Conservation (phyloP, 2,888 invertebrate species). For the Laspeyria flexula region DNA sequence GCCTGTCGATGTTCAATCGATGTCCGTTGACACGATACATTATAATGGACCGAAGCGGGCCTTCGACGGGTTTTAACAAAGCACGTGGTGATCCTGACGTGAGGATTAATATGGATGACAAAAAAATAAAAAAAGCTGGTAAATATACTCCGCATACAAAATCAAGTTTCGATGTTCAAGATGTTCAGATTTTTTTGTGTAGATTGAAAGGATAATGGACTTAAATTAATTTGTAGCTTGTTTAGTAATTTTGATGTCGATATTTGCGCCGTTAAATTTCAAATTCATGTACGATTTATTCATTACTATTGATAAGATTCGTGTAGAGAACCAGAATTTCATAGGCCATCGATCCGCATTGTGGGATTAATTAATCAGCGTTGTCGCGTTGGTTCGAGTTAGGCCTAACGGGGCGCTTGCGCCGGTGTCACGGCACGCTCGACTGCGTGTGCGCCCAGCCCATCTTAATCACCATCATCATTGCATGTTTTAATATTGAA, state of each 20-base stretch:
- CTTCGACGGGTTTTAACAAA: slow-evolving; percentile 83
- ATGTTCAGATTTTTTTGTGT: slow-evolving; percentile 59
- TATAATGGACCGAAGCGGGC: slow-evolving; percentile 79
- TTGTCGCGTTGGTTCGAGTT: slow-evolving; percentile 67
- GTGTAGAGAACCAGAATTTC: slow-evolving; percentile 47
- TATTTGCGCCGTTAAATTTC: slow-evolving; percentile 39
- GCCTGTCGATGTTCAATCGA: slow-evolving; percentile 83
- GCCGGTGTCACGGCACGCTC: slow-evolving; percentile 67
- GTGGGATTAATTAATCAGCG: slow-evolving; percentile 74
- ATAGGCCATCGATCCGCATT: slow-evolving; percentile 66
- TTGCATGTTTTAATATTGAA: slow-evolving; percentile 75
- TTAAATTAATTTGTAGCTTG: slow-evolving; percentile 69
- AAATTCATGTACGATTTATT: slow-evolving; percentile 30
- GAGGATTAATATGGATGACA: slow-evolving; percentile 84
- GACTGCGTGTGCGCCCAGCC: slow-evolving; percentile 59
- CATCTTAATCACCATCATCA: slow-evolving; percentile 72
- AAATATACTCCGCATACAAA: slow-evolving; percentile 74
- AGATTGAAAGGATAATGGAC: slow-evolving; percentile 66
- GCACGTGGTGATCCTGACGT: slow-evolving; percentile 84
- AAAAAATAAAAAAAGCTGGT: slow-evolving; percentile 62
- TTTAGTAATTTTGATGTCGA: slow-evolving; percentile 50
- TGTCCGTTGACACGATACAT: slow-evolving; percentile 85
- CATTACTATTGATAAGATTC: slow-evolving; percentile 36
- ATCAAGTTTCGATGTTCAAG: slow-evolving; percentile 69
- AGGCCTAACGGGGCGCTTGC: slow-evolving; percentile 77